Conservation (phyloP, 1,140 invertebrate genomes). For the Magallana gigas region DNA sequence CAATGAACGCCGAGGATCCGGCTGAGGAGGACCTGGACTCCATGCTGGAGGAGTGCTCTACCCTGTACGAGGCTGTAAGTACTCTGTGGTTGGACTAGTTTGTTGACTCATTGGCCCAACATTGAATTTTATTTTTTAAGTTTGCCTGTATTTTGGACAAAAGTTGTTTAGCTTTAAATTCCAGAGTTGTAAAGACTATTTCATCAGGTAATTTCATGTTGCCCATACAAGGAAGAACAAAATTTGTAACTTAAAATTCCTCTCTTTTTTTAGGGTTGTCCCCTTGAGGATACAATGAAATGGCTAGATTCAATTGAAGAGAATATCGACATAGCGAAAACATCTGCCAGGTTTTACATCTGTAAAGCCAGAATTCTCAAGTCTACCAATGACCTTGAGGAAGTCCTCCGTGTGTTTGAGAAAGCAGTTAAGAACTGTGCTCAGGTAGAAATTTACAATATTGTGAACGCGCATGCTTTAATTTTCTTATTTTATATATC, state of each 20-base stretch:
- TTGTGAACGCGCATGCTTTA: no score
- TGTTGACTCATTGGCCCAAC: no score
- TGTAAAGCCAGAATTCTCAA: constrained; percentile 53
- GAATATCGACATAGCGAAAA: constrained; percentile 43
- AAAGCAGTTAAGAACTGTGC: constrained; percentile 50
- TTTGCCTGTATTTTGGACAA: no score
- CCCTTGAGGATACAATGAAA: constrained; percentile 47
- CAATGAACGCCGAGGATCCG: background rate
- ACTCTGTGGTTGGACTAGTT: background rate
- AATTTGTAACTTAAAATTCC: no score
- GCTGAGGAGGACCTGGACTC: constrained; percentile 35
- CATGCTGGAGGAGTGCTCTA: constrained; percentile 56
- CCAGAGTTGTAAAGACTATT: no score
- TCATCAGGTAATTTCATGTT: no score
- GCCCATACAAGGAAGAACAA: no score
- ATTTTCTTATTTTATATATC: no score
- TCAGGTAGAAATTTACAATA: constrained; percentile 39
- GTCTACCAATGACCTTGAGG: constrained; percentile 43
- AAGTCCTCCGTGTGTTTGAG: constrained; percentile 56
- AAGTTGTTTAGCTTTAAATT: no score
- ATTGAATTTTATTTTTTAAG: no score
- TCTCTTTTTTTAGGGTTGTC: constrained; percentile 51
- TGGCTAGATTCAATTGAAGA: constrained; percentile 56
- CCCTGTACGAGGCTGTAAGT: constrained; percentile 56
- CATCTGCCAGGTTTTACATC: constrained; percentile 58